A percentile compares a stretch with the other conserved stretches of the same genome.
Evolutionary conservation across 2,113 vertebrate species (phyloP).

Genomic region (Ophiodon elongatus): DNA sequence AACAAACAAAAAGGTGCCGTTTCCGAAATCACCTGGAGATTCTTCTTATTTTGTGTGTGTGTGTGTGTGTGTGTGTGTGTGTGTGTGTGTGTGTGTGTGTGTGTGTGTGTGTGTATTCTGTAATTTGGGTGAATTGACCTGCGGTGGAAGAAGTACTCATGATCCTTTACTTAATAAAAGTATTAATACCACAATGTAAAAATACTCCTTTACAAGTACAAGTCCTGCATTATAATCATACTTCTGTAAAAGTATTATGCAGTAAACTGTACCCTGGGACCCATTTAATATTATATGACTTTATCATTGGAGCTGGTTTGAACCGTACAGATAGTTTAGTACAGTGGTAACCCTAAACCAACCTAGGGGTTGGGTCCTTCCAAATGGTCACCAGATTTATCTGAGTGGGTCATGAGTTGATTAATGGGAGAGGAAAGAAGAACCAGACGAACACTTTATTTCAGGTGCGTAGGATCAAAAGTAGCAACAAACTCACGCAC

Average conservation of each 20-base stretch:
- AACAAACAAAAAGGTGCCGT: background rate
- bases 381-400: background rate
- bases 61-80: background rate
- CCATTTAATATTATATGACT: too few species aligned
- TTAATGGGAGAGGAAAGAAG: background rate
- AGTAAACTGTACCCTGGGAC: too few species aligned
- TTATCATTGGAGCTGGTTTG: too few species aligned
- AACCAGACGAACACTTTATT: background rate
- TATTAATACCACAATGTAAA: background rate
- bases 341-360: background rate
- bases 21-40: background rate
- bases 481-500: background rate
- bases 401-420: background rate
- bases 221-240: too few species aligned
- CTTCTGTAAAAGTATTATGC: too few species aligned
- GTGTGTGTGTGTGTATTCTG: background rate
- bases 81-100: too few species aligned
- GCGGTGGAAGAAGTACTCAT: background rate
- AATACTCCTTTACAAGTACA: background rate
- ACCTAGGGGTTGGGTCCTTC: rapidly evolving
- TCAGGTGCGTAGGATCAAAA: background rate
- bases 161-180: too few species aligned
- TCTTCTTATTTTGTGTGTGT: background rate
- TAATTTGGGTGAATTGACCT: background rate
- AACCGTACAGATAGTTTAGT: background rate